A percentile compares a stretch with the other conserved stretches of the same genome.
Conservation (phyloP, 2,888 invertebrate genomes). For the Tanaodytes sp. region DNA sequence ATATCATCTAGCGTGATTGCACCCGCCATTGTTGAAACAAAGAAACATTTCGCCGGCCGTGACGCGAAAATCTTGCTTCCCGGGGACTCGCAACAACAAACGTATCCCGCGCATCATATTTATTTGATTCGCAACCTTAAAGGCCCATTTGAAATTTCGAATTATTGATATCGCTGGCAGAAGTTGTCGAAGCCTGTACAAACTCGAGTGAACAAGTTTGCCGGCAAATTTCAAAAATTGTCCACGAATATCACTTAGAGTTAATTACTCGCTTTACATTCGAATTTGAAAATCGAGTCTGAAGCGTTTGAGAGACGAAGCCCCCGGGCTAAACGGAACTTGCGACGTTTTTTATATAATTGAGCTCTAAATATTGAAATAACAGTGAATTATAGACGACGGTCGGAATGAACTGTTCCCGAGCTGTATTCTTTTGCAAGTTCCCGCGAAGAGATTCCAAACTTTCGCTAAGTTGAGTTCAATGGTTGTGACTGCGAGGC, state of each 20-base stretch:
- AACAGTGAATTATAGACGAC: slow-evolving; percentile 20
- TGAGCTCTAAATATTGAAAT: slow-evolving; percentile 8
- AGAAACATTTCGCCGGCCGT: slow-evolving; percentile 4
- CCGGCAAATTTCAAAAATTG: background rate
- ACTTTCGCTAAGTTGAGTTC: slow-evolving; percentile 32
- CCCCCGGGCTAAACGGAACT: background rate
- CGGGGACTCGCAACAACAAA: no score
- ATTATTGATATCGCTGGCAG: background rate
- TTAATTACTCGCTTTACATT: slow-evolving; percentile 10
- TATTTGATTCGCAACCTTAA: no score
- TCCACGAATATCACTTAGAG: slow-evolving; percentile 3
- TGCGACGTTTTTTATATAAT: slow-evolving; percentile 9
- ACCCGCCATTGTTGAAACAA: slow-evolving; percentile 10
- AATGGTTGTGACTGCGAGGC: slow-evolving; percentile 24
- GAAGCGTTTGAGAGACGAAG: background rate
- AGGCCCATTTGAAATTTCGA: background rate
- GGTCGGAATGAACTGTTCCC: slow-evolving; percentile 10
- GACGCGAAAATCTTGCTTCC: no score
- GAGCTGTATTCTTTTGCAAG: slow-evolving; percentile 12
- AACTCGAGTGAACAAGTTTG: background rate
- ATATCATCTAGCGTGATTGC: slow-evolving; percentile 7
- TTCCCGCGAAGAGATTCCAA: slow-evolving; percentile 19
- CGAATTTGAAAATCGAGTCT: slow-evolving; percentile 1
- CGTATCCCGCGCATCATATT: no score
- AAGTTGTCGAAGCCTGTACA: background rate